A percentile compares a stretch with the other conserved stretches of the same genome.
Evolutionary conservation across 2,888 invertebrate species (phyloP).

Genomic region (Mermis nigrescens): DNA sequence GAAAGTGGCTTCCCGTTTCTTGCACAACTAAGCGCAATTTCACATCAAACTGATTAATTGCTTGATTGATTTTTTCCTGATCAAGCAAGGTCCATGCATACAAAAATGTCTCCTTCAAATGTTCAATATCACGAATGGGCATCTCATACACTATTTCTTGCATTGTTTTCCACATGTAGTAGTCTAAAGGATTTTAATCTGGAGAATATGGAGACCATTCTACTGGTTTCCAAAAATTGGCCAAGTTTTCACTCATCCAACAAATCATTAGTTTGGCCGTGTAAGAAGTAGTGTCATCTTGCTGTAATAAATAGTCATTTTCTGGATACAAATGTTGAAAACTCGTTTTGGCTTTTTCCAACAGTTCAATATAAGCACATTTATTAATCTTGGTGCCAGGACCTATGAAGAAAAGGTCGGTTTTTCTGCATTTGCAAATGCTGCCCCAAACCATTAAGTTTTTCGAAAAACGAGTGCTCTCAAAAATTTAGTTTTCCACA

Average conservation of each 20-base stretch:
- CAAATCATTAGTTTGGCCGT: neutral
- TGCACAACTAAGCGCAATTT: neutral
- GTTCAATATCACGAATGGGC: neutral
- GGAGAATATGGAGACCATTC: neutral
- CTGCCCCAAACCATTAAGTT: neutral
- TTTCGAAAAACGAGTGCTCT: neutral
- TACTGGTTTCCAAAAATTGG: neutral
- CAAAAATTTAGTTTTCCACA: neutral
- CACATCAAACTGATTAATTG: neutral
- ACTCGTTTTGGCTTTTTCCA: too few relatives aligned
- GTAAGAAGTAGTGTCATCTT: neutral
- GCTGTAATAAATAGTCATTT: too few relatives aligned
- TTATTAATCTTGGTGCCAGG: too few relatives aligned
- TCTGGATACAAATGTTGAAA: too few relatives aligned
- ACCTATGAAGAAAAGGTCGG: too few relatives aligned
- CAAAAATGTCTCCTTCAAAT: neutral
- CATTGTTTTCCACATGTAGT: neutral
- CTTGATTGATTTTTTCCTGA: neutral
- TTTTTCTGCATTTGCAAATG: neutral
- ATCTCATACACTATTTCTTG: constrained; percentile 1
- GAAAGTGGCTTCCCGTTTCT: neutral
- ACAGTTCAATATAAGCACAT: too few relatives aligned
- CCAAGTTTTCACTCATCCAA: neutral
- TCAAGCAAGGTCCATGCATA: too few relatives aligned
- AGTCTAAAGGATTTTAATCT: neutral